Conservation (phyloP, 2,888 invertebrate species). For the Brachylomia viminalis region DNA sequence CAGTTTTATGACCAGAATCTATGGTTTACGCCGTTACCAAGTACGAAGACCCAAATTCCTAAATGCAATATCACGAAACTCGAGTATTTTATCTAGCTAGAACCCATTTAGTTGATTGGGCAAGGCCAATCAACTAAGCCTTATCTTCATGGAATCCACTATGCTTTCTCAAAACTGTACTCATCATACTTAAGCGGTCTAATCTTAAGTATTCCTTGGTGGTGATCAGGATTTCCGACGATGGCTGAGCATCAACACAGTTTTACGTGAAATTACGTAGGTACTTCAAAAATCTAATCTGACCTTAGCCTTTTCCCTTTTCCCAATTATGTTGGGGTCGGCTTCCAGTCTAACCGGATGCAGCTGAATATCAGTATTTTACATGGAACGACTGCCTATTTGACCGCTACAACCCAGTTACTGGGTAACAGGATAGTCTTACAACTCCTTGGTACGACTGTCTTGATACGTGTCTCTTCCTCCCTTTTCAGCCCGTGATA, state of each 20-base stretch:
- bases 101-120: conserved; percentile 51
- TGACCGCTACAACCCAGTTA: no score
- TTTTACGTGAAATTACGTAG: background rate
- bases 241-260: background rate
- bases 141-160: conserved; percentile 47
- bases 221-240: background rate
- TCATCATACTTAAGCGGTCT: conserved; percentile 23
- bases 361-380: no score
- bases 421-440: no score
- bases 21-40: conserved; percentile 7
- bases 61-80: conserved; percentile 19
- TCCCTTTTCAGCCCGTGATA: background rate
- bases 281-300: no score
- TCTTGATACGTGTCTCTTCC: background rate
- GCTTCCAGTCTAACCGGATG: no score
- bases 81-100: conserved; percentile 34
- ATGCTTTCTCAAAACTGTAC: conserved; percentile 36
- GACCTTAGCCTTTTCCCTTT: no score
- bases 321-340: no score
- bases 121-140: conserved; percentile 32
- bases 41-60: conserved; percentile 27
- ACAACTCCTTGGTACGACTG: no score
- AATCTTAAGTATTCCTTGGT: conserved; percentile 34
- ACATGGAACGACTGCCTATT: no score
- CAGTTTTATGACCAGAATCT: conserved; percentile 8